Percentiles rank a stretch among this genome's conserved stretches.
phyloP scores from a whole-genome alignment of 2,797 vertebrate genomes.

The Mus caroli region DNA sequence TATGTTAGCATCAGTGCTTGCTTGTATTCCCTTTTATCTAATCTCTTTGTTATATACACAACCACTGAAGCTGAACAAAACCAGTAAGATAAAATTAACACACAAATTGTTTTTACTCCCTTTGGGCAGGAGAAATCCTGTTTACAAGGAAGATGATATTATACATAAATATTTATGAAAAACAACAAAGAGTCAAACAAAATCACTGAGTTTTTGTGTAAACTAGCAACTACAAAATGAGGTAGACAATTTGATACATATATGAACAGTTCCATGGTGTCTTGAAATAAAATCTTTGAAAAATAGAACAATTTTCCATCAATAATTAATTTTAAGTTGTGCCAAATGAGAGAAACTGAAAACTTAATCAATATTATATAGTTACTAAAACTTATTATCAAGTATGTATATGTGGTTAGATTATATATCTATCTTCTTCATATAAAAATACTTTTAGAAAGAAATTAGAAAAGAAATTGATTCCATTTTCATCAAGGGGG shows the following conservation, averaged over 20 bases:
- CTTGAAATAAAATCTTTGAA: constrained; percentile 70
- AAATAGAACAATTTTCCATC: constrained; percentile 72
- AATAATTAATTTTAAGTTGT: constrained; percentile 84
- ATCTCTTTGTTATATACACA: constrained; percentile 89
- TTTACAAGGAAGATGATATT: constrained; percentile 88
- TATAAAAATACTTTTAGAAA: constrained; percentile 49
- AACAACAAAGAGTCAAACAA: constrained; percentile 83
- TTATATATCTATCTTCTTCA: not conserved
- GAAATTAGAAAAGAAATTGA: constrained; percentile 65
- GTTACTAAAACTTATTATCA: constrained; percentile 57
- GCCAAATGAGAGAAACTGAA: constrained; percentile 58
- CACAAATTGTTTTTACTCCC: constrained; percentile 90
- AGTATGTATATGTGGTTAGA: constrained; percentile 9
- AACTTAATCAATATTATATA: constrained; percentile 76
- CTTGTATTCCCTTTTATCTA: constrained; percentile 87
- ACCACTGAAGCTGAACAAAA: constrained; percentile 89
- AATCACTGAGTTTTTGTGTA: constrained; percentile 78
- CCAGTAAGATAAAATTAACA: constrained; percentile 90
- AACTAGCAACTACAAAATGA: constrained; percentile 79
- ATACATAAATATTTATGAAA: constrained; percentile 91
- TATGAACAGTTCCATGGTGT: constrained; percentile 78
- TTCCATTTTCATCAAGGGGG: not conserved
- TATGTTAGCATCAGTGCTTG: constrained; percentile 84
- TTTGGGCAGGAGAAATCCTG: constrained; percentile 88
- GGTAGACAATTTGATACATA: constrained; percentile 81